Evolutionary conservation across 2,888 invertebrate genomes (phyloP), one percentile per base, ranked within the genome.

Genomic region (Phragmatobia fuliginosa): DNA sequence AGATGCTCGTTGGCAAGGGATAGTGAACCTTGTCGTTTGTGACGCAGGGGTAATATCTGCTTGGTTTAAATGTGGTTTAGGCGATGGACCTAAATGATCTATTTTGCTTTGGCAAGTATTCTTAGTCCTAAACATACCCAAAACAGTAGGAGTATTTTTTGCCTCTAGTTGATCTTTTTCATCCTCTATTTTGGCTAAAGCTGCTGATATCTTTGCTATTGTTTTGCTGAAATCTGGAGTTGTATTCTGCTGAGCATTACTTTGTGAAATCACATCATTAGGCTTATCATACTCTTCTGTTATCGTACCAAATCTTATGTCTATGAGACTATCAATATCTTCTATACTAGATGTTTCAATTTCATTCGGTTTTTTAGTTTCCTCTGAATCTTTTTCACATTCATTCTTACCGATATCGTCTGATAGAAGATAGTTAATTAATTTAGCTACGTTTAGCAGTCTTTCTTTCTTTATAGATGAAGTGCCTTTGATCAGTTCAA

Each of bases 1-100:
- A 6, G 84, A 79, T 31, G 88, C 89, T 81, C 70, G 78, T 65
- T 86, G 86, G 69, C 87, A 90, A n/a, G 89, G 89, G 56, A 90
- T 86, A 69, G 80, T 82, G 68, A 89, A 88, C 31, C 68, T 78
- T 79, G 68, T 75, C 0, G 14, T 4, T 6, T 67, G 79, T 2
- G 75, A 18, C 7, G 33, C 75, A 67, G 75, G 67, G 18, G 73
- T 77, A 16, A 66, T 68, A 70, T 45, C 66, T 28, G 69, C 63
- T 59, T 72, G 78, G 1, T 62, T 74, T 66, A 59, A 63, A 11
- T 75, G 4, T n/a, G 33, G 73, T 74, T 60, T 68, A 71, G 38
- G 8, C 64, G 66, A 49, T 59, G 69, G 60, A 56, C 67, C 61
- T 56, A 64, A 45, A 52, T 71, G 67, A n/a, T 62, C 70, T 1